These are phyloP conservation scores for Thera britannica DNA, from an alignment of 2,888 invertebrate species.

Conservation along the genomic window DNA sequence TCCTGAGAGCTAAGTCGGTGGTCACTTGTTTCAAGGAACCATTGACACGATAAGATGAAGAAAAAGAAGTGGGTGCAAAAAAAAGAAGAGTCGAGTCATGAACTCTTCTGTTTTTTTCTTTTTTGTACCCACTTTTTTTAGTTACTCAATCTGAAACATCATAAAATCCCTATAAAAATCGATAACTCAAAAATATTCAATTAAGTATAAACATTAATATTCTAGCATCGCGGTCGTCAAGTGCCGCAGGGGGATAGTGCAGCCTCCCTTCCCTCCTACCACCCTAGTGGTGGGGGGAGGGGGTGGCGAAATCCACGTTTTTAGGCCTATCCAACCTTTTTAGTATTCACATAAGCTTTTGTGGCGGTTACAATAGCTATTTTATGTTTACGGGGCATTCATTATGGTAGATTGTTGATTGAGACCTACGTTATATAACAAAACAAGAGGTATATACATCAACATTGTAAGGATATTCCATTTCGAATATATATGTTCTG, in stretches of 20 bases:
- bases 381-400: constrained; percentile 29
- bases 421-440: background rate
- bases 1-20: no score
- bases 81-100: no score
- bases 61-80: no score
- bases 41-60: no score
- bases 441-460: no score
- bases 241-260: constrained; percentile 74
- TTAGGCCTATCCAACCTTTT: constrained; percentile 81
- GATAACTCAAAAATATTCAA: constrained; percentile 76
- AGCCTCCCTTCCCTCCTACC: constrained; percentile 47
- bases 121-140: no score
- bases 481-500: no score
- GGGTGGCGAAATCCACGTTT: constrained; percentile 74
- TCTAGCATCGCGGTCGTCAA: constrained; percentile 78
- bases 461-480: no score
- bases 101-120: no score
- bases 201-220: constrained; percentile 78
- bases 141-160: background rate
- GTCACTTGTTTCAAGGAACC: no score
- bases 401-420: constrained; percentile 14
- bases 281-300: constrained; percentile 44
- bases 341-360: constrained; percentile 70
- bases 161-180: constrained; percentile 40
- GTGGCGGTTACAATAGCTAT: constrained; percentile 58